Evolutionary conservation across 2,888 invertebrate genomes (phyloP), one percentile per base, ranked within the genome.

Genomic region (Acanthacorydalis orientalis): DNA sequence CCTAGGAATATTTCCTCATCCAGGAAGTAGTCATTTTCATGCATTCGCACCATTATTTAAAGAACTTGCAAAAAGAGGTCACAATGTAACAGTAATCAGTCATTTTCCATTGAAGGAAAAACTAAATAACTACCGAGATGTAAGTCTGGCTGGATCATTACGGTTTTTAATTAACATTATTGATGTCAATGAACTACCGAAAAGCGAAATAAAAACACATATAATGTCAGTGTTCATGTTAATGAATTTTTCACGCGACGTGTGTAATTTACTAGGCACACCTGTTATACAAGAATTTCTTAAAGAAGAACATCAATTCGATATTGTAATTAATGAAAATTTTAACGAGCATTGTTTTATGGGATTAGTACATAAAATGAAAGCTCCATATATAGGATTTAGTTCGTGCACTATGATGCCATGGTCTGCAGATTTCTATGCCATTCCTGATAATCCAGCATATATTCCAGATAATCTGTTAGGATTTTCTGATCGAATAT

Each of bases 291-390:
- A 62, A 11, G 54, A 61, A 49, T 59, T 70, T 23, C 49, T 69
- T 6, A 62, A 64, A 40, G 56, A 58, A 2, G 67, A 68, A 51
- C 62, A 66, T 3, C 73, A 72, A 43, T 83, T 75, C 56, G 83
- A 87, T 60, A 60, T 85, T 0, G 68, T 83, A 7, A 59, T 86
- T 1, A 65, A 76, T 46, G 84, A 86, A 62, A 74, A 74, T 48
- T 85, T 86, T 58, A 81, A 81, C 53, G 73, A 74, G 44, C 80
- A 85, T 57, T 83, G 85, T 58, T 75, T 76, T 59, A 62, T 82
- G 53, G 78, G 76, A 2, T 60, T 86, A 33, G 77, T 75, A 0
- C 69, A 80, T 55, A 73, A 76, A 53, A 69, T 81, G 11, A 61
- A 72, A 40, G 77, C 74, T 0, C 74, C 75, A 1, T 65, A 72